A percentile compares a stretch with the other conserved stretches of the same genome.
Conservation (phyloP, 1,140 invertebrate genomes). For the Mylabris phalerata region DNA sequence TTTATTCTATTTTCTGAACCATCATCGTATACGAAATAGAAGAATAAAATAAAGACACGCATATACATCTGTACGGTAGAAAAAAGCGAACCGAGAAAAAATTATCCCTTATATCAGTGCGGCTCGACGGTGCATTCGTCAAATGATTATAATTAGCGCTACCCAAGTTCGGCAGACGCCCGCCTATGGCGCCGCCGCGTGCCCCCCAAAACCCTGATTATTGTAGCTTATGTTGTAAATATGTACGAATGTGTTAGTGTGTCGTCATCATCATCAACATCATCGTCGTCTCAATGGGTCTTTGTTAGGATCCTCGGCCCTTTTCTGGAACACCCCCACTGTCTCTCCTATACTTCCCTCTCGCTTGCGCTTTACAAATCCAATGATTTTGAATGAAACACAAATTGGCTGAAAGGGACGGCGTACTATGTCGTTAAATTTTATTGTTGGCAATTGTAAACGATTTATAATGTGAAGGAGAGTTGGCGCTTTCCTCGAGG, state of each 20-base stretch:
- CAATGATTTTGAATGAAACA: constrained; percentile 28
- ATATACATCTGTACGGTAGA: background rate
- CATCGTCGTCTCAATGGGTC: constrained; percentile 24
- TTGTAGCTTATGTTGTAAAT: background rate
- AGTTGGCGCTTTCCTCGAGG: too few species aligned
- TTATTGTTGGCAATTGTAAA: too few species aligned
- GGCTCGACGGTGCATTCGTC: constrained; percentile 5
- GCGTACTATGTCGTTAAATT: too few species aligned
- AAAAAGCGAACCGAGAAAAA: constrained; percentile 7
- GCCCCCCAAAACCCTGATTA: constrained; percentile 17
- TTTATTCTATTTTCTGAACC: too few species aligned
- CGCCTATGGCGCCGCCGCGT: constrained; percentile 27
- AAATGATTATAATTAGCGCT: constrained; percentile 30
- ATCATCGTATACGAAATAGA: background rate
- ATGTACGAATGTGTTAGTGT: too few species aligned
- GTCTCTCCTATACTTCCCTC: background rate
- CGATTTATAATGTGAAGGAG: too few species aligned
- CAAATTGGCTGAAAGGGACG: constrained; percentile 27
- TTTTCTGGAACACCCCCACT: background rate
- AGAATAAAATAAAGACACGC: background rate
- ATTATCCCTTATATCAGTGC: constrained; percentile 8
- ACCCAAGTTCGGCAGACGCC: constrained; percentile 24
- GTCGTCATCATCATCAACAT: background rate
- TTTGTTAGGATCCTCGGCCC: constrained; percentile 13
- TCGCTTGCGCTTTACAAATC: background rate